These are phyloP conservation scores for Blastobasis adustella DNA, from an alignment of 2,888 invertebrate genomes.

Conservation along the genomic window DNA sequence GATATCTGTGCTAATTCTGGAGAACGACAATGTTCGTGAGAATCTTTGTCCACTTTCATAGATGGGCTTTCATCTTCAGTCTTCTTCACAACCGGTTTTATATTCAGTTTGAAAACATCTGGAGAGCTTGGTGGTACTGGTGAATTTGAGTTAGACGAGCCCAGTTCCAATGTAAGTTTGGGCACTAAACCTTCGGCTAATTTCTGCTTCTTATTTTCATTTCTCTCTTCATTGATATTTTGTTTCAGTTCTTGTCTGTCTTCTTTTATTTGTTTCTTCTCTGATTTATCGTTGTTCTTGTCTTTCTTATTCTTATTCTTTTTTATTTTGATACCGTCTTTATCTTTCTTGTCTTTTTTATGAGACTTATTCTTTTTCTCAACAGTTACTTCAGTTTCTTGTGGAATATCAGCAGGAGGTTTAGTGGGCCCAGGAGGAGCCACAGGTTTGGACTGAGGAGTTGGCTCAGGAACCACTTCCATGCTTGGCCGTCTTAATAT, in stretches of 20 bases:
- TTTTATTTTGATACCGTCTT: slow-evolving; percentile 75
- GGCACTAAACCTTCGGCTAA: slow-evolving; percentile 77
- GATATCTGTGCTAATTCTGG: slow-evolving; percentile 90
- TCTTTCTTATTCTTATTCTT: slow-evolving; percentile 83
- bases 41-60: slow-evolving; percentile 45
- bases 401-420: slow-evolving; percentile 32
- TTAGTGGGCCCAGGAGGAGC: slow-evolving; percentile 26
- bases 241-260: slow-evolving; percentile 79
- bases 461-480: slow-evolving; percentile 57
- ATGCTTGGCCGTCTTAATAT: slow-evolving; percentile 75
- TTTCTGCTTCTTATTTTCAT: slow-evolving; percentile 79
- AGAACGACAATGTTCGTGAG: slow-evolving; percentile 79
- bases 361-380: slow-evolving; percentile 77
- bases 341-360: slow-evolving; percentile 80
- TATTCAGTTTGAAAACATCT: slow-evolving; percentile 80
- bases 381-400: slow-evolving; percentile 58
- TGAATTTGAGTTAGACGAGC: slow-evolving; percentile 75
- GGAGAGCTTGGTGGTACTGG: slow-evolving; percentile 82
- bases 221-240: slow-evolving; percentile 79
- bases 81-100: slow-evolving; percentile 81
- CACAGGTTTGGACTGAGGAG: slow-evolving; percentile 22
- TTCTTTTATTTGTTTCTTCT: slow-evolving; percentile 79
- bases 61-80: slow-evolving; percentile 51
- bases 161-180: slow-evolving; percentile 86
- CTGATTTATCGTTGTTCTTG: slow-evolving; percentile 76